A percentile compares a stretch with the other conserved stretches of the same genome.
Conservation (phyloP, 2,888 invertebrate genomes). For the Scotopteryx bipunctaria region DNA sequence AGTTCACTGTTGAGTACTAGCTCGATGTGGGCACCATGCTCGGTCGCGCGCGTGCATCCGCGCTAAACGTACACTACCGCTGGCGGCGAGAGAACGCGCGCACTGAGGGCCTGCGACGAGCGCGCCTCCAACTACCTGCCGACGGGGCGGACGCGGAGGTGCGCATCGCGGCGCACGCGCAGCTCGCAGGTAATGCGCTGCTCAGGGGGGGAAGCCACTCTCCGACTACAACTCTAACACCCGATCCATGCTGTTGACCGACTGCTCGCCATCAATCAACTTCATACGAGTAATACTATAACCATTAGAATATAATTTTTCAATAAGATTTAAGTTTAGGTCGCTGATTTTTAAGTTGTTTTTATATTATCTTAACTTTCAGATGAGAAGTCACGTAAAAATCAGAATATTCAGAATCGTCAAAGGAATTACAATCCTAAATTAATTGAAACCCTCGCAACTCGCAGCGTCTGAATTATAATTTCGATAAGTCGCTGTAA, state of each 20-base stretch:
- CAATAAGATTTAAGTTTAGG: no score
- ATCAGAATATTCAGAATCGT: background rate
- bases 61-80: constrained; percentile 79
- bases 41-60: constrained; percentile 66
- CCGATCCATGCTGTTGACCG: constrained; percentile 31
- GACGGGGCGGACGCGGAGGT: constrained; percentile 56
- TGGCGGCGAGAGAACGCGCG: constrained; percentile 81
- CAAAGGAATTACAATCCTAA: constrained; percentile 16
- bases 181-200: constrained; percentile 52
- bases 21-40: constrained; percentile 70
- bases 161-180: constrained; percentile 74
- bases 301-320: background rate
- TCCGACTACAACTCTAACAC: constrained; percentile 45
- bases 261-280: constrained; percentile 37
- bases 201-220: constrained; percentile 54
- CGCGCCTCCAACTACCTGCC: constrained; percentile 68
- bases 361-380: background rate
- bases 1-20: constrained; percentile 62
- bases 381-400: constrained; percentile 6
- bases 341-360: no score
- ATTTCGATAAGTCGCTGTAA: constrained; percentile 27
- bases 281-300: background rate
- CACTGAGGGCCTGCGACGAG: constrained; percentile 69
- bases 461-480: constrained; percentile 21
- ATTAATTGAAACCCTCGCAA: constrained; percentile 17